These are phyloP conservation scores for Heliornis fulica DNA, from an alignment of 2,113 vertebrate species.

Conservation along the genomic window DNA sequence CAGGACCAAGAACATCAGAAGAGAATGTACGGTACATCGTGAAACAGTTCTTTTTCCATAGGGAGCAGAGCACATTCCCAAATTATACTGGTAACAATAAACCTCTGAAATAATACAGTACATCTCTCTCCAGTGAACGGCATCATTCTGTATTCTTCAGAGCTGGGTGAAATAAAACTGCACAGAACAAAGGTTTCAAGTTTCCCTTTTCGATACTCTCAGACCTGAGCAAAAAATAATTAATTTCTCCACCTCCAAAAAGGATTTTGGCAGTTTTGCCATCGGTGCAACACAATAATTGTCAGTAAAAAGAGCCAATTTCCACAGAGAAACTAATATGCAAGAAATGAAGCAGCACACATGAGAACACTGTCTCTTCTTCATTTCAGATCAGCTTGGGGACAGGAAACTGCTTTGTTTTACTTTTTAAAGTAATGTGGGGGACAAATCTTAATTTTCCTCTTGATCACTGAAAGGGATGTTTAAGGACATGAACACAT, in stretches of 20 bases:
- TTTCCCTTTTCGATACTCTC: conserved; percentile 12
- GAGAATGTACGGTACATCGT: conserved; percentile 47
- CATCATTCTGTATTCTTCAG: conserved; percentile 30
- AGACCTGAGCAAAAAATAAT: conserved; percentile 38
- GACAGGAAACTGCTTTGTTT: neutral
- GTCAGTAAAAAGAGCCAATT: neutral
- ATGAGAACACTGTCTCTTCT: neutral
- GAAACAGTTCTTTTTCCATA: conserved; percentile 45
- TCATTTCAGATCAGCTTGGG: neutral
- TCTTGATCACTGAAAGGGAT: neutral
- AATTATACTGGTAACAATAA: conserved; percentile 63
- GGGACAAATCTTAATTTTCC: neutral
- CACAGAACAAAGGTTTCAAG: conserved; percentile 46
- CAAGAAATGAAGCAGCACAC: neutral
- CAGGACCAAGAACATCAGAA: conserved; percentile 41
- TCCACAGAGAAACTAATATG: neutral
- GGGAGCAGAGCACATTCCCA: conserved; percentile 60
- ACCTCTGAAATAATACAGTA: conserved; percentile 55
- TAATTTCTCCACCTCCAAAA: conserved; percentile 32
- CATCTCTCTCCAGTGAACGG: conserved; percentile 52
- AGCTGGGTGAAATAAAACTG: conserved; percentile 30
- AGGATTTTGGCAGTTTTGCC: neutral
- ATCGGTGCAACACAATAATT: neutral
- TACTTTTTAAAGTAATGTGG: neutral
- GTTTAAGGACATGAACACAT: neutral